A percentile compares a stretch with the other conserved stretches of the same genome.
These are phyloP conservation scores for Oligia fasciuncula DNA, from an alignment of 2,888 invertebrate genomes.

Conservation along the genomic window DNA sequence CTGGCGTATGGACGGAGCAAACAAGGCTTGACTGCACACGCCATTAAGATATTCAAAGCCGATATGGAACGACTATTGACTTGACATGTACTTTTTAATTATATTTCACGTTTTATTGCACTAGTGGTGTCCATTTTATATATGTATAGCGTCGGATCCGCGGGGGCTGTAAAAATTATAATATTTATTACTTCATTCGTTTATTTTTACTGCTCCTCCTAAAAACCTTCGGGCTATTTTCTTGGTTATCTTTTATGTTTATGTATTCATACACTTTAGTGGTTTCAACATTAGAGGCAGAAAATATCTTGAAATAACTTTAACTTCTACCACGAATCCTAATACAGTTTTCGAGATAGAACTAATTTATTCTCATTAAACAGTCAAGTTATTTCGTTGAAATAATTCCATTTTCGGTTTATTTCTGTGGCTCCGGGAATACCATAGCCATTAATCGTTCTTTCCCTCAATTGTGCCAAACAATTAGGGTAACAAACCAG, in stretches of 20 bases:
- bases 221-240: slow-evolving; percentile 52
- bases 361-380: slow-evolving; percentile 20
- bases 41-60: slow-evolving; percentile 82
- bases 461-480: slow-evolving; percentile 40
- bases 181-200: slow-evolving; percentile 68
- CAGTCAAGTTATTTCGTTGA: no score
- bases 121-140: slow-evolving; percentile 65
- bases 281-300: slow-evolving; percentile 15
- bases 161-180: slow-evolving; percentile 65
- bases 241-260: slow-evolving; percentile 63
- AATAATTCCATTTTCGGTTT: slow-evolving; percentile 28
- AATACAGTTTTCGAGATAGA: background rate
- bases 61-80: slow-evolving; percentile 76
- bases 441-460: slow-evolving; percentile 43
- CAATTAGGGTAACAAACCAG: slow-evolving; percentile 65
- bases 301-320: slow-evolving; percentile 35
- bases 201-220: slow-evolving; percentile 54
- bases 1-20: slow-evolving; percentile 75
- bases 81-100: slow-evolving; percentile 78
- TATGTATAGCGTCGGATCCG: slow-evolving; percentile 54
- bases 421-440: slow-evolving; percentile 38
- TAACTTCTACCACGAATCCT: slow-evolving; percentile 3
- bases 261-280: slow-evolving; percentile 67
- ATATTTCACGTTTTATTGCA: slow-evolving; percentile 67
- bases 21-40: slow-evolving; percentile 82